These are phyloP conservation scores for Lasioglossum villosulum DNA, from an alignment of 2,888 invertebrate species.

Conservation along the genomic window DNA sequence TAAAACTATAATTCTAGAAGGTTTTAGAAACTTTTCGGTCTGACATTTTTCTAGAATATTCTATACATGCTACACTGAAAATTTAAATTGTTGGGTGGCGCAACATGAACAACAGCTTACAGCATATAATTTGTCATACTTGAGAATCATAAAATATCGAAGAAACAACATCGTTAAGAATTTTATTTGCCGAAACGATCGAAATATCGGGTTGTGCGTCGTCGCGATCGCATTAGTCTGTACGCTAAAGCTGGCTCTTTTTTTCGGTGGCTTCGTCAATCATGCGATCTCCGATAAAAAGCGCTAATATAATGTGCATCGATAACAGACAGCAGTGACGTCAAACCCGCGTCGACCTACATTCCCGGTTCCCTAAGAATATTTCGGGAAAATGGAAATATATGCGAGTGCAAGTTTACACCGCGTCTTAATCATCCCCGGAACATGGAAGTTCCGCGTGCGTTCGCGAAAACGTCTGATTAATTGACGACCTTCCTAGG, in stretches of 20 bases:
- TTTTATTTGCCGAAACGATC: no score
- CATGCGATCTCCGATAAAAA: slow-evolving; percentile 15
- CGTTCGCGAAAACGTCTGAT: slow-evolving; percentile 13
- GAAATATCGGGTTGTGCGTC: no score
- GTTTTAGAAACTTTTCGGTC: no score
- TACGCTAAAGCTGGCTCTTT: not conserved
- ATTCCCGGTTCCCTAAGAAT: slow-evolving; percentile 17
- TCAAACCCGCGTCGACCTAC: slow-evolving; percentile 39
- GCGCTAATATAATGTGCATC: slow-evolving; percentile 36
- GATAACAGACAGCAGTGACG: slow-evolving; percentile 43
- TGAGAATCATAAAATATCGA: no score
- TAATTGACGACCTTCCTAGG: slow-evolving; percentile 25
- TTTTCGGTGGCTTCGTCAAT: not conserved
- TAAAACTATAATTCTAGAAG: no score
- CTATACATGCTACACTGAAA: no score
- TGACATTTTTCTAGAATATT: no score
- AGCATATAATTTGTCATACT: no score
- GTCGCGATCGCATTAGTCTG: not conserved
- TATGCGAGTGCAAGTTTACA: slow-evolving; percentile 3
- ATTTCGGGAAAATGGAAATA: slow-evolving; percentile 20
- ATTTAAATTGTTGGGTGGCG: no score
- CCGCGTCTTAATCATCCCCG: slow-evolving; percentile 46
- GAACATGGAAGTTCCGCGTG: slow-evolving; percentile 11
- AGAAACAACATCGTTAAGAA: no score
- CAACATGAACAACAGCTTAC: no score